Evolutionary conservation across 2,888 invertebrate genomes (phyloP), one percentile per base, ranked within the genome.

Genomic region (Eristalis arbustorum): DNA sequence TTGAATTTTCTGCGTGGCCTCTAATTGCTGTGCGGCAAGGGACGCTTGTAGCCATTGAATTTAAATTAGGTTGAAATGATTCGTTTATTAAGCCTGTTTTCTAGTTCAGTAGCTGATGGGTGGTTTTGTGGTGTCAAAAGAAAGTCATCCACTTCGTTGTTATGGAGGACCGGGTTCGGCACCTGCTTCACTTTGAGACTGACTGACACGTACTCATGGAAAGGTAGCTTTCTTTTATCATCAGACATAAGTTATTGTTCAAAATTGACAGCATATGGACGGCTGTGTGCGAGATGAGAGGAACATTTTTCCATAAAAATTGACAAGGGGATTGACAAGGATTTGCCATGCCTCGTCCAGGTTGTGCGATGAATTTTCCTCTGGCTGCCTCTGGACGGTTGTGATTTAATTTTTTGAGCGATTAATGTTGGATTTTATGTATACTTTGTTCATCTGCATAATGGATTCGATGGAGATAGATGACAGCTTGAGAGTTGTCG

Each of bases 41-140:
- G 56, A 14, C 56, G 76, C 34, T 71, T 67, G 57, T 42, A 57
- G 69, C 56, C 40, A 71, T 62, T 71, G 66, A 80, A 80, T 80
- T 67, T 34, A 84, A 75, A 75, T 84, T 71, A 59, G 49, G 56
- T 25, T 61, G 18, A 63, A 56, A 75, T 76, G 62, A 68, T 76
- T 80, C 37, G 57, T 66, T 61, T 40, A 31, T 59, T 61, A 66
- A 37, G 57, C 63, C 18, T 68, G 37, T 69, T 78, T 63, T 73
- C 18, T 59, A 42, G 6, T 63, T 73, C 25, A 49, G 63, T 28
- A 6, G 49, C 31, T 63, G 5, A 1, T 2, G 11, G 18, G 11
- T 13, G 25, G 22, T 18, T 18, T 57, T 14, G 11, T 23, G 25
- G 18, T 28, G 34, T 64, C 3, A 14, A 66, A 49, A 11, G 59